Percentiles rank a stretch among this genome's conserved stretches.
Conservation (phyloP, 2,888 invertebrate species). For the Sinohyriopsis cumingii region DNA sequence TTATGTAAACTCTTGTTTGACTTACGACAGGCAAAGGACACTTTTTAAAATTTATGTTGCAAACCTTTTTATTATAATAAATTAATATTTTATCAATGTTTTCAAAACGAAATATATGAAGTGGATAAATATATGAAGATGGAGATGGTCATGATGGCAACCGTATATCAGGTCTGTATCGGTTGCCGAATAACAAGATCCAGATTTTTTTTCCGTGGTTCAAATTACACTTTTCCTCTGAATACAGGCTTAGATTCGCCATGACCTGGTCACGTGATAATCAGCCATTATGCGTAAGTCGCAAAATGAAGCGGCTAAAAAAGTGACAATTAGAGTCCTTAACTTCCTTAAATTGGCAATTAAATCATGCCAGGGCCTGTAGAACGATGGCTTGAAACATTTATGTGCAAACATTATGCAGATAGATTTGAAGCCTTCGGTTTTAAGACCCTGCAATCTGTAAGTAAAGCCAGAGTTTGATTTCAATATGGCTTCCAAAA, state of each 20-base stretch:
- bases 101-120: too few relatives aligned
- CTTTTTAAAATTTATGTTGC: too few relatives aligned
- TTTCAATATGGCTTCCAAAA: conserved; percentile 39
- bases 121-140: too few relatives aligned
- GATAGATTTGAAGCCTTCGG: conserved; percentile 63
- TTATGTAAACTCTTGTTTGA: too few relatives aligned
- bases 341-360: neutral
- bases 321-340: conserved; percentile 6
- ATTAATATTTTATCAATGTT: too few relatives aligned
- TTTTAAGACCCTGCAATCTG: conserved; percentile 66
- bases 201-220: too few relatives aligned
- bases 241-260: neutral
- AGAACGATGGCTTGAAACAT: conserved; percentile 67
- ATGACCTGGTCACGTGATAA: conserved; percentile 60
- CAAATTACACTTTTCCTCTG: too few relatives aligned
- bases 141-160: too few relatives aligned
- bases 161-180: too few relatives aligned
- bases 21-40: too few relatives aligned
- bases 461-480: conserved; percentile 43
- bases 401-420: conserved; percentile 67
- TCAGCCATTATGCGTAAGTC: conserved; percentile 66
- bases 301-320: conserved; percentile 41
- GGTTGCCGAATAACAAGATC: too few relatives aligned
- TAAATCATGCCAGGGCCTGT: conserved; percentile 59
- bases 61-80: too few relatives aligned